Evolutionary conservation across 2,797 vertebrate species (phyloP).

Genomic region (Sebastes trivittatus): DNA sequence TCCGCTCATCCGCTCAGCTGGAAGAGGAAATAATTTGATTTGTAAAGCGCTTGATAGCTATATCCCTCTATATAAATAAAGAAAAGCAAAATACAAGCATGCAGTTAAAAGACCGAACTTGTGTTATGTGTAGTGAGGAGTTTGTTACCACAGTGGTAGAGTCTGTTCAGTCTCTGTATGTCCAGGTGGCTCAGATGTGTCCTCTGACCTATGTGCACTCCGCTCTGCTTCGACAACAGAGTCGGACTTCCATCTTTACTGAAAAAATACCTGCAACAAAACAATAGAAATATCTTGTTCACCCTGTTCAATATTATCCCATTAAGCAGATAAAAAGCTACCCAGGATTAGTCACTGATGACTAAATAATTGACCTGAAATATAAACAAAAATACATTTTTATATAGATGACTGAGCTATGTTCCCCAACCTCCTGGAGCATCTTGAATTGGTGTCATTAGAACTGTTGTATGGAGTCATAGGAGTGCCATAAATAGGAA

Average conservation of each 20-base stretch:
- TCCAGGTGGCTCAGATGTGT: conserved; percentile 42
- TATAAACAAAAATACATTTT: too few species aligned
- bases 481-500: too few species aligned
- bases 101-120: too few species aligned
- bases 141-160: conserved; percentile 51
- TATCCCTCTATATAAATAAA: neutral
- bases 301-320: neutral
- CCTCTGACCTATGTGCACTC: conserved; percentile 47
- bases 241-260: conserved; percentile 31
- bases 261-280: conserved; percentile 50
- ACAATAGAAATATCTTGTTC: too few species aligned
- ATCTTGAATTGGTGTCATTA: neutral
- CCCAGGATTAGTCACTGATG: neutral
- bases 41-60: neutral
- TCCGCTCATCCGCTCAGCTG: neutral
- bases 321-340: neutral
- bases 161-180: conserved; percentile 32
- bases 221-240: rapidly evolving
- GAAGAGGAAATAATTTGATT: neutral
- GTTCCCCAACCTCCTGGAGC: too few species aligned
- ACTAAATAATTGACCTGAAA: too few species aligned
- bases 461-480: neutral
- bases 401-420: neutral
- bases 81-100: neutral
- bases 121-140: neutral